These are phyloP conservation scores for Leptonema lineaticorne DNA, from an alignment of 1,140 invertebrate species.

Conservation along the genomic window DNA sequence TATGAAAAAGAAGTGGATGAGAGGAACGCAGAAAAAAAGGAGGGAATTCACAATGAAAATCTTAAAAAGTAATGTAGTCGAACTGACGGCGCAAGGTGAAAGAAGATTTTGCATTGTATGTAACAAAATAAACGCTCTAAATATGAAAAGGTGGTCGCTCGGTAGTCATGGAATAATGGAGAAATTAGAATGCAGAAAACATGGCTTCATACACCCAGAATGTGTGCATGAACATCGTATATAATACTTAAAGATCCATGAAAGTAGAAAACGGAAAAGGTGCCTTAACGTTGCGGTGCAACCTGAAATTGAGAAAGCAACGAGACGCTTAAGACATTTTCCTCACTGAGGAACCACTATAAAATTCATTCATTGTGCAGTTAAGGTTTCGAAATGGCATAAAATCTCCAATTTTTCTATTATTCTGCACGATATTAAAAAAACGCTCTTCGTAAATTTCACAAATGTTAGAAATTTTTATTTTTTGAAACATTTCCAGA, in stretches of 20 bases:
- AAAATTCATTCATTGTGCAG: too few species aligned
- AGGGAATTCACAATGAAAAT: slow-evolving; percentile 27
- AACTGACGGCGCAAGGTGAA: slow-evolving; percentile 9
- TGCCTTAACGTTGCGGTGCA: neutral
- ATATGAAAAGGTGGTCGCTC: neutral
- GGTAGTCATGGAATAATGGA: slow-evolving; percentile 31
- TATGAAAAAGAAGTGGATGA: too few species aligned
- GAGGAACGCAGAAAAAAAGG: neutral
- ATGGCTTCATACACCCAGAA: slow-evolving; percentile 31
- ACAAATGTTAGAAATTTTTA: too few species aligned
- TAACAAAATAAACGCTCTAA: slow-evolving; percentile 19
- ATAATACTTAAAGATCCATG: slow-evolving; percentile 34
- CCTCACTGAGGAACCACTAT: neutral
- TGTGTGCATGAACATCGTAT: slow-evolving; percentile 35
- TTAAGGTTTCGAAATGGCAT: too few species aligned
- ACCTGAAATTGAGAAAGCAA: slow-evolving; percentile 1
- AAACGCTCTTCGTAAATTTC: too few species aligned
- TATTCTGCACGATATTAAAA: too few species aligned
- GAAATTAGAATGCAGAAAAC: slow-evolving; percentile 39
- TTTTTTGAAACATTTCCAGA: too few species aligned
- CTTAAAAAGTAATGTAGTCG: slow-evolving; percentile 27
- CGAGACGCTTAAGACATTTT: neutral
- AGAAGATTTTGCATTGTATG: slow-evolving; percentile 18
- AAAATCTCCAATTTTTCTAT: too few species aligned
- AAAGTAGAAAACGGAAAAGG: slow-evolving; percentile 25